Evolutionary conservation across 1,140 invertebrate species (phyloP).

Genomic region (Drosophila tristis): DNA sequence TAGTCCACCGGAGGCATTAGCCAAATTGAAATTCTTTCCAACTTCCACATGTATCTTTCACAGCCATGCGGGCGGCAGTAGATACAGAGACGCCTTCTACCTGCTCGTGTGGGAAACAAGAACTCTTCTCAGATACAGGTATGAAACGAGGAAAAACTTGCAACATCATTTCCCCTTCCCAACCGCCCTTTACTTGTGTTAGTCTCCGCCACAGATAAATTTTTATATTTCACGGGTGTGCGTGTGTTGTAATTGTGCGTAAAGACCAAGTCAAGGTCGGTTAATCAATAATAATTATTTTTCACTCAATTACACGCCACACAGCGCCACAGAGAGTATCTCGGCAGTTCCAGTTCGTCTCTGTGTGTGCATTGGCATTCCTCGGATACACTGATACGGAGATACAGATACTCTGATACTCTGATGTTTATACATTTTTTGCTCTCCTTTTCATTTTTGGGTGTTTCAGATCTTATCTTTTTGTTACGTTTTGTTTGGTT

Average conservation of each 20-base stretch:
- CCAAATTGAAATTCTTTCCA: slow-evolving; percentile 72
- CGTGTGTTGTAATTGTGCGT: slow-evolving; percentile 76
- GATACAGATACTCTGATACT: neutral
- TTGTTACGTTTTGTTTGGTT: slow-evolving; percentile 22
- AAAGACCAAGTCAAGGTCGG: slow-evolving; percentile 82
- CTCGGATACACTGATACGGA: slow-evolving; percentile 27
- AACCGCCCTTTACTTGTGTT: neutral
- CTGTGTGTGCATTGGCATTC: slow-evolving; percentile 33
- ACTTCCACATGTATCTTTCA: slow-evolving; percentile 57
- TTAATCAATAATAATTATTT: slow-evolving; percentile 83
- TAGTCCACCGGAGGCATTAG: slow-evolving; percentile 34
- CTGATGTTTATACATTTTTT: slow-evolving; percentile 21
- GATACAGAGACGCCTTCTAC: slow-evolving; percentile 69
- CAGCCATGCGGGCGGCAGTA: slow-evolving; percentile 47
- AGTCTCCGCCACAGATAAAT: slow-evolving; percentile 19
- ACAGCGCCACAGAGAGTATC: slow-evolving; percentile 7
- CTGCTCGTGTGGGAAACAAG: slow-evolving; percentile 62
- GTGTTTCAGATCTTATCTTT: slow-evolving; percentile 32
- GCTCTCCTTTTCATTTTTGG: slow-evolving; percentile 22
- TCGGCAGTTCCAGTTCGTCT: slow-evolving; percentile 10
- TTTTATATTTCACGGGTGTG: slow-evolving; percentile 20
- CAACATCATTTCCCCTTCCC: slow-evolving; percentile 64
- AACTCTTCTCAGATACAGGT: slow-evolving; percentile 1
- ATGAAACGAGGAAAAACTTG: slow-evolving; percentile 50
- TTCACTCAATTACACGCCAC: slow-evolving; percentile 76